Conservation (phyloP, 2,113 vertebrate species). For the Anser cygnoides region DNA sequence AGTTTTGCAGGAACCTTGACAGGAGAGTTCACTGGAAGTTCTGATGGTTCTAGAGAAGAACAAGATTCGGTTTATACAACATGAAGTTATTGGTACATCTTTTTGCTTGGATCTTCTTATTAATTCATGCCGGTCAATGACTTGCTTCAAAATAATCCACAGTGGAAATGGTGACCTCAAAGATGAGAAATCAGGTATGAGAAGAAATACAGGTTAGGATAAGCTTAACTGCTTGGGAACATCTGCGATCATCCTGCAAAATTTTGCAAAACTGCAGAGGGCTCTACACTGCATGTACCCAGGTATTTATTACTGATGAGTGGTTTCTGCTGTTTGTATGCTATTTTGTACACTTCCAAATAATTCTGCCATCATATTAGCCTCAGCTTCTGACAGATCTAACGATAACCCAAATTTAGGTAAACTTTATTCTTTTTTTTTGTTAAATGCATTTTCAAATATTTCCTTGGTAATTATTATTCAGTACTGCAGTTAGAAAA, state of each 20-base stretch:
- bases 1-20: not conserved
- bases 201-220: not conserved
- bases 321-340: not conserved
- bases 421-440: not conserved
- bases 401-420: not conserved
- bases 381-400: not conserved
- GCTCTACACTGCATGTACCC: fast-evolving
- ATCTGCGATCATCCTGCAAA: not conserved
- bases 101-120: not conserved
- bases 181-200: not conserved
- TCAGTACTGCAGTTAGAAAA: not conserved
- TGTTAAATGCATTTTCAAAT: not conserved
- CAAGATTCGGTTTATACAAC: not conserved
- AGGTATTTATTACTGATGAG: not conserved
- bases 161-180: not conserved
- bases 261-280: not conserved
- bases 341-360: not conserved
- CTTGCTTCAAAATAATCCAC: not conserved
- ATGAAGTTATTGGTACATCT: not conserved
- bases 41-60: not conserved
- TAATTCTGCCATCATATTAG: not conserved
- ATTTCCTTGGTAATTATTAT: fast-evolving
- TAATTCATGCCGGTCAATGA: not conserved
- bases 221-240: not conserved
- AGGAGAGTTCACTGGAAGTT: not conserved